phyloP scores from a whole-genome alignment of 2,113 vertebrate genomes.

The Macquaria australasica region DNA sequence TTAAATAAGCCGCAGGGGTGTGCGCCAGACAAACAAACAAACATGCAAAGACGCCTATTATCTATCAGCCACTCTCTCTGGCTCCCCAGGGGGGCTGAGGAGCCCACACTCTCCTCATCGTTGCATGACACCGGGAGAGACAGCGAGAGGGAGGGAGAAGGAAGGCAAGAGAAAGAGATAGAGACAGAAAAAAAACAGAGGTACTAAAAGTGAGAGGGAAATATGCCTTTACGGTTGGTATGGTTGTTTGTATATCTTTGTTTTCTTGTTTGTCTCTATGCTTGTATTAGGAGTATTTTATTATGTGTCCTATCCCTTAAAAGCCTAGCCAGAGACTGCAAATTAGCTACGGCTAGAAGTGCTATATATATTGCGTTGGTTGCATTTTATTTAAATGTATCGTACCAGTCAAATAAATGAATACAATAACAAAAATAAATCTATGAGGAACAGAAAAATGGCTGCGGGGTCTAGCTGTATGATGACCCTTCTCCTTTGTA shows the following conservation, averaged over 20 bases:
- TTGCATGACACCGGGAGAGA: conserved; percentile 32
- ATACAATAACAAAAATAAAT: conserved; percentile 24
- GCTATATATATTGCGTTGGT: too few species aligned
- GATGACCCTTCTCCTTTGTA: conserved; percentile 40
- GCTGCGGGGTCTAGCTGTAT: conserved; percentile 52
- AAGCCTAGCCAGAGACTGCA: too few species aligned
- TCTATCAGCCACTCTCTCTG: conserved; percentile 33
- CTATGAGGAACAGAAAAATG: conserved; percentile 64
- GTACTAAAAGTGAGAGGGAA: conserved; percentile 15
- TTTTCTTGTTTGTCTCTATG: too few species aligned
- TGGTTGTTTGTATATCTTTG: too few species aligned
- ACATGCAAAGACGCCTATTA: conserved; percentile 56
- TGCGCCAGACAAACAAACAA: conserved; percentile 60
- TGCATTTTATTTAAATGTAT: too few species aligned
- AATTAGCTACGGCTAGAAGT: too few species aligned
- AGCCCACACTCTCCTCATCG: conserved; percentile 50
- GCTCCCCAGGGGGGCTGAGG: conserved; percentile 47
- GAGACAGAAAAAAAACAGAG: background rate
- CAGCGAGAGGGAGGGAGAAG: conserved; percentile 9
- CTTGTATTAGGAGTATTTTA: too few species aligned
- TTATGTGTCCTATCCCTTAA: too few species aligned
- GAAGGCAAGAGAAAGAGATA: conserved; percentile 8
- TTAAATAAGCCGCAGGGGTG: conserved; percentile 66
- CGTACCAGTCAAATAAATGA: too few species aligned
- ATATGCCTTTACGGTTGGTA: conserved; percentile 55